Base-by-base conservation (phyloP, 2,888 invertebrate species). In the Orthosia gracilis region DNA sequence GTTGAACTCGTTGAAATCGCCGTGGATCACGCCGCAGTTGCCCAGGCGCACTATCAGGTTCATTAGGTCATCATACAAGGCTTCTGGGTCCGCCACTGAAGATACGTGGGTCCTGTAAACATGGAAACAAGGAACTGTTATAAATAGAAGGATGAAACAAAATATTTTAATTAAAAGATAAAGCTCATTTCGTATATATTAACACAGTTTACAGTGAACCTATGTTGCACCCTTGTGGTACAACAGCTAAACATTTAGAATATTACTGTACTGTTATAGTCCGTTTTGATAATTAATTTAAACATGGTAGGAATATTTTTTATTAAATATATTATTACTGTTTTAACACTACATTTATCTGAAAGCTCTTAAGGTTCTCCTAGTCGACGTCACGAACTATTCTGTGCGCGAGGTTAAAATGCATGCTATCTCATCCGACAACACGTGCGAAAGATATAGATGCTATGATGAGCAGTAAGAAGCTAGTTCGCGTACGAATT, bases 1-100 rank as follows among this genome's bases (percentile, higher is more conserved):
- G 94, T 99, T 99, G 94, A 99, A 99, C 95, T 99, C 99, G 92
- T 99, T 99, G 93, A 99, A 99, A 96, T 99, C 99, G 0, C 99
- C 99, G 93, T 99, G 99, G 87, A 99, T 99, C 4, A 99, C 98
- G 0, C 99, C 99, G 89, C 98, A 98, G 95, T 98, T 98, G 40
- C 98, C 99, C 69, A 99, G 97, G 57, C 97, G 97, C 0, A 99
- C 98, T 65, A 99, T 98, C 47, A 99, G 96, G 88, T 98, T 97
- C 99, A 99, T 99, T 76, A 99, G 97, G 88, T 99, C 98, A 89
- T 99, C 99, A 91, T 99, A 99, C 0, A 99, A 96, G 2, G 96
- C 96, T 84, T 98, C 98, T 0, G 98, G 97, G 90, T 99, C 97
- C 1, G 91, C 92, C 3, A 96, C 91, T 79, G 97, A 97, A 40